A percentile compares a stretch with the other conserved stretches of the same genome.
Conservation (phyloP, 2,888 invertebrate genomes). For the Tenthredo scrophulariae region DNA sequence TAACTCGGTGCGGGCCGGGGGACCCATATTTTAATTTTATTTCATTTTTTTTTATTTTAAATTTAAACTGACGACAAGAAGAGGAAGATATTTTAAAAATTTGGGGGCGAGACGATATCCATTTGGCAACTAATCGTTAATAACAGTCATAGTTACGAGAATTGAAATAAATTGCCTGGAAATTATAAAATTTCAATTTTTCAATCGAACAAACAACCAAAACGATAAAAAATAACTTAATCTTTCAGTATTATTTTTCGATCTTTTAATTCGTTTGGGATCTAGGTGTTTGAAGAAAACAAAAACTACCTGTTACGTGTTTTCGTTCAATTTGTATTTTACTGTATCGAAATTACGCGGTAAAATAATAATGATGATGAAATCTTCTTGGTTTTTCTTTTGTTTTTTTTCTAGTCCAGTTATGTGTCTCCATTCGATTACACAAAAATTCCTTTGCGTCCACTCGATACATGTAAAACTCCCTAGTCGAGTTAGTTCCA, state of each 20-base stretch:
- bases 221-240: background rate
- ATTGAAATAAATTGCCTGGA: background rate
- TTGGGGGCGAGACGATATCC: background rate
- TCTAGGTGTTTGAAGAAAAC: background rate
- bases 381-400: background rate
- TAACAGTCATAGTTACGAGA: background rate
- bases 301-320: no score
- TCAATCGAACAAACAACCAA: background rate
- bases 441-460: background rate
- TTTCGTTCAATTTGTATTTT: no score
- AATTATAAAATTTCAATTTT: background rate
- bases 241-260: background rate
- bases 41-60: background rate
- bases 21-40: conserved; percentile 7
- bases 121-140: background rate
- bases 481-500: background rate
- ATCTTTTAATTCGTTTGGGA: background rate
- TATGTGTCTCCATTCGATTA: background rate
- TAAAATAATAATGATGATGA: background rate
- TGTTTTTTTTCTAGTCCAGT: background rate
- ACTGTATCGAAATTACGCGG: no score
- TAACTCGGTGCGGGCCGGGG: conserved; percentile 19
- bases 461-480: background rate
- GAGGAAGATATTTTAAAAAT: background rate
- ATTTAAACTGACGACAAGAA: background rate